These are phyloP conservation scores for Saturnia japonica DNA, from an alignment of 2,888 invertebrate species.

Conservation along the genomic window DNA sequence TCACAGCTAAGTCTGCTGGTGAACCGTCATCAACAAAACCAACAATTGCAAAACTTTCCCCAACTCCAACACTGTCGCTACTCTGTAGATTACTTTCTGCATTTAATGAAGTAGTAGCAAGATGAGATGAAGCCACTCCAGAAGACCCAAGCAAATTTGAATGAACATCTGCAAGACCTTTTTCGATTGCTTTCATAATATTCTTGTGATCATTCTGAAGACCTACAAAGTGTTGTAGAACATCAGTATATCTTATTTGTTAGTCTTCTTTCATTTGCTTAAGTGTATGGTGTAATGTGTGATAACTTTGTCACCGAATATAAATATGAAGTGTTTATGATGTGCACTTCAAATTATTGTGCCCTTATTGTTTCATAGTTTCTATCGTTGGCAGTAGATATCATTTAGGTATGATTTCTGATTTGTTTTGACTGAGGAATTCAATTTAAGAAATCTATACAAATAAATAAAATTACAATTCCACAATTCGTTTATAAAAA, in stretches of 20 bases:
- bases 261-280: not conserved
- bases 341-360: too few species aligned
- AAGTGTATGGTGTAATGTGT: not conserved
- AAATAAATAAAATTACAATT: too few species aligned
- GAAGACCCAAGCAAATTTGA: conserved; percentile 50
- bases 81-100: conserved; percentile 33
- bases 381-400: too few species aligned
- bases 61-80: conserved; percentile 25
- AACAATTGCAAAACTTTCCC: conserved; percentile 83
- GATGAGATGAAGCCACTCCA: not conserved
- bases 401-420: too few species aligned
- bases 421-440: too few species aligned
- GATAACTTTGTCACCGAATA: not conserved
- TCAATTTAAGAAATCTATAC: too few species aligned
- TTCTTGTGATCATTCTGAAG: conserved; percentile 94
- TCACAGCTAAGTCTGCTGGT: conserved; percentile 91
- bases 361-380: too few species aligned
- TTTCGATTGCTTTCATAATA: conserved; percentile 92
- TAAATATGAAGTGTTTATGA: too few species aligned
- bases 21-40: conserved; percentile 88
- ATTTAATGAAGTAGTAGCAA: conserved; percentile 29
- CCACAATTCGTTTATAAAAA: too few species aligned
- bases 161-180: conserved; percentile 86
- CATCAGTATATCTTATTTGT: not conserved
- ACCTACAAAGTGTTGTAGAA: conserved; percentile 71